These are phyloP conservation scores for Beris morrisii DNA, from an alignment of 2,888 invertebrate species.

Conservation along the genomic window DNA sequence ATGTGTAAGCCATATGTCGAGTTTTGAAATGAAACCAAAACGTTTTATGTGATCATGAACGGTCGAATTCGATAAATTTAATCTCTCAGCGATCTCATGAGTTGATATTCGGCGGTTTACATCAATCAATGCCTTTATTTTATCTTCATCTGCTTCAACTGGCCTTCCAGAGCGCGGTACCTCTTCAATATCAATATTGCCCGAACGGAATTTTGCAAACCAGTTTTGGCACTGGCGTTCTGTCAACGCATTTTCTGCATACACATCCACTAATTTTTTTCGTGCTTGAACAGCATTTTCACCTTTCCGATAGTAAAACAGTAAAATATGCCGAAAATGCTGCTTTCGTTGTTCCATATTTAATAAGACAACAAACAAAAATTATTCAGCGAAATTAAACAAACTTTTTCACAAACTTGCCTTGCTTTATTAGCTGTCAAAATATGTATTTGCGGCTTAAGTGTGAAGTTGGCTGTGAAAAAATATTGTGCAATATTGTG, in stretches of 20 bases:
- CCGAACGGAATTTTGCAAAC: background rate
- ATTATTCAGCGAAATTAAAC: slow-evolving; percentile 1
- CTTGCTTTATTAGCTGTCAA: slow-evolving; percentile 6
- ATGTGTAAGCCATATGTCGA: slow-evolving; percentile 40
- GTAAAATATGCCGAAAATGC: slow-evolving; percentile 13
- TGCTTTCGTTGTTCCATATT: background rate
- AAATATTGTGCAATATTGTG: no score
- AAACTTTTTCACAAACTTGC: background rate
- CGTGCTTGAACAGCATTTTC: slow-evolving; percentile 20
- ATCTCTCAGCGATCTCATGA: slow-evolving; percentile 40
- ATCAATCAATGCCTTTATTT: no score
- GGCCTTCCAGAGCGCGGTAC: slow-evolving; percentile 10
- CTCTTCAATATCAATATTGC: background rate
- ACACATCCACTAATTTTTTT: slow-evolving; percentile 17
- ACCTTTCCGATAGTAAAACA: no score
- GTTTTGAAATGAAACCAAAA: slow-evolving; percentile 36
- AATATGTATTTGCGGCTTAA: background rate
- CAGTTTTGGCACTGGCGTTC: background rate
- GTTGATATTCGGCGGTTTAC: slow-evolving; percentile 5
- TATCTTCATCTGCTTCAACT: slow-evolving; percentile 1
- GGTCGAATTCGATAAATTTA: slow-evolving; percentile 39
- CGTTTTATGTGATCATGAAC: slow-evolving; percentile 38
- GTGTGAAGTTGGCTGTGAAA: no score
- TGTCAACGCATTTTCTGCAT: slow-evolving; percentile 6
- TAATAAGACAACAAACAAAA: slow-evolving; percentile 3